phyloP scores from a whole-genome alignment of 2,113 vertebrate genomes.

The Toxostoma redivivum region DNA sequence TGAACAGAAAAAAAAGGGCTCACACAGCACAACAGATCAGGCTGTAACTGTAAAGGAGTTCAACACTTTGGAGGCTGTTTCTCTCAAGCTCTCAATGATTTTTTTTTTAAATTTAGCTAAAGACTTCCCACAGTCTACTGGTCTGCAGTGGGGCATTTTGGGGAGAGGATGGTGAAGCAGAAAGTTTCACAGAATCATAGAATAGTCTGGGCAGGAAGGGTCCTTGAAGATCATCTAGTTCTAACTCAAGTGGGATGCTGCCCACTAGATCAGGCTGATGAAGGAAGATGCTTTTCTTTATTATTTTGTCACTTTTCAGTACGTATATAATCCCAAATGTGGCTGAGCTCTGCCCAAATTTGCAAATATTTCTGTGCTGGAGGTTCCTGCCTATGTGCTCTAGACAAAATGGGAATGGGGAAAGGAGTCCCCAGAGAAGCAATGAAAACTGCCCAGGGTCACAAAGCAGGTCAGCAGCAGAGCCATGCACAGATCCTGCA shows the following conservation, averaged over 20 bases:
- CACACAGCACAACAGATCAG: not conserved
- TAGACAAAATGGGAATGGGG: not conserved
- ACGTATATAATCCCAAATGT: fast-evolving
- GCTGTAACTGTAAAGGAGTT: not conserved
- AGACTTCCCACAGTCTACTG: not conserved
- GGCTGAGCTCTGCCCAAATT: not conserved
- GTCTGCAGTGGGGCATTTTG: not conserved
- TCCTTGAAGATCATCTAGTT: not conserved
- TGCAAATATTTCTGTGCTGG: not conserved
- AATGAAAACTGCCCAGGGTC: not conserved
- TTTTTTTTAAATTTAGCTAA: not conserved
- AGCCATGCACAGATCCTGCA: not conserved
- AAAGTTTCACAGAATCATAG: not conserved
- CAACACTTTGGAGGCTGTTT: not conserved
- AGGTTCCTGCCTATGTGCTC: not conserved
- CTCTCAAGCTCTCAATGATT: not conserved
- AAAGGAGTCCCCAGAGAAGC: not conserved
- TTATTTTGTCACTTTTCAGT: not conserved
- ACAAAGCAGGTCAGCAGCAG: not conserved
- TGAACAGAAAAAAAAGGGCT: not conserved
- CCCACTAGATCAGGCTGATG: not conserved
- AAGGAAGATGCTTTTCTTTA: not conserved
- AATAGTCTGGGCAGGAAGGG: not conserved
- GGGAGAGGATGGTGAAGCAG: not conserved
- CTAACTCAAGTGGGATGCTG: not conserved